Percentiles rank a stretch among this genome's conserved stretches.
Conservation (phyloP, 2,797 vertebrate genomes). For the Hoplostethus mediterraneus region DNA sequence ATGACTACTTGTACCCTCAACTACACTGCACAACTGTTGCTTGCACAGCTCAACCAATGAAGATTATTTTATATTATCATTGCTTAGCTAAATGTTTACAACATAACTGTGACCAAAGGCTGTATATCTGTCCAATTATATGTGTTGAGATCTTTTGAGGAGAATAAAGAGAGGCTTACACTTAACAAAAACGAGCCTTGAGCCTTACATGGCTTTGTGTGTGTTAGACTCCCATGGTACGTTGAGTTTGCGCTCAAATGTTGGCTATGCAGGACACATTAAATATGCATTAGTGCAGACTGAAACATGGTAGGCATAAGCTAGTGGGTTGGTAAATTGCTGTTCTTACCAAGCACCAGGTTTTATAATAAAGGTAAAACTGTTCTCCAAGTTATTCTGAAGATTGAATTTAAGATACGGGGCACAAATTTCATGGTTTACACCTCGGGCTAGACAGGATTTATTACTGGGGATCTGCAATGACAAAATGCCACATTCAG, state of each 20-base stretch:
- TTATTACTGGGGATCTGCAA: too few species aligned
- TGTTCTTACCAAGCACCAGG: background rate
- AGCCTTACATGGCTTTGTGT: background rate
- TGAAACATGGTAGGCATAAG: background rate
- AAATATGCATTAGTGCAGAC: background rate
- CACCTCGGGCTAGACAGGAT: too few species aligned
- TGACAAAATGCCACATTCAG: too few species aligned
- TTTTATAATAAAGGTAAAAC: background rate
- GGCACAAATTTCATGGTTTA: too few species aligned
- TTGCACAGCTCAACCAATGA: constrained; percentile 57
- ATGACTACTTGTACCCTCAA: background rate
- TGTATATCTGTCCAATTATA: constrained; percentile 40
- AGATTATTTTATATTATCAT: constrained; percentile 35
- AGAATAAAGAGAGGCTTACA: constrained; percentile 60
- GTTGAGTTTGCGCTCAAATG: background rate
- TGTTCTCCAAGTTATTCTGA: background rate
- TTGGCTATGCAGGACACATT: background rate
- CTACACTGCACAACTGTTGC: constrained; percentile 19
- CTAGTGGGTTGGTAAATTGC: background rate
- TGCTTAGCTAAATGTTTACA: constrained; percentile 60
- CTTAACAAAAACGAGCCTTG: background rate
- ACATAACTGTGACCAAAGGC: constrained; percentile 63
- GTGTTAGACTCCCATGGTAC: background rate
- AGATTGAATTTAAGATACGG: background rate
- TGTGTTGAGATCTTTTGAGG: constrained; percentile 43